Base-by-base conservation (phyloP, 92 coral and sea anemone species). In the Plumapathes pennacea region DNA sequence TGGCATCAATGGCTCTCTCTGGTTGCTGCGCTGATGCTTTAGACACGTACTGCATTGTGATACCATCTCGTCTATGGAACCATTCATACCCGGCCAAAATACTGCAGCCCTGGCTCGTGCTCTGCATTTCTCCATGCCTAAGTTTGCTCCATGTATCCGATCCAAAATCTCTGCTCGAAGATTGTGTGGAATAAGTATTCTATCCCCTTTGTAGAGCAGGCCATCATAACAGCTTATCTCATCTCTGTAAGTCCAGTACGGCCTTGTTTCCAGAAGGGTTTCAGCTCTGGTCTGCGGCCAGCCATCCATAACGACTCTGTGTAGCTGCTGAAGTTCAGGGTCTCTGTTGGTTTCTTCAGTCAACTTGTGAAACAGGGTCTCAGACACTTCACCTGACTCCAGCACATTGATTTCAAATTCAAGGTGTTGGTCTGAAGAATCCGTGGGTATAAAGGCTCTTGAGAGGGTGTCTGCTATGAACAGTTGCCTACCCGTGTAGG, bases 1-100 rank as follows among this genome's bases (percentile, higher is more conserved):
- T n/a, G 57, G 47, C 9, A 68, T 70, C 69, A 70, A 47, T 1
- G 77, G 69, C 69, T 70, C 69, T 71, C 73, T 49, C 46, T 72
- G 62, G 50, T 72, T 61, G 40, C 79, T 72, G 19, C 51, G 62
- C 62, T 60, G 79, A 21, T 25, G 49, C 51, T 72, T 11, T 25
- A 34, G 27, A 72, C 64, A 72, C 4, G 46, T 50, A 22, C 45
- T 50, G 42, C 72, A 72, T 19, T 62, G 15, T 24, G 64, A 72
- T 49, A 72, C 39, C 53, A 61, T 40, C 50, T 61, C 72, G 21
- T 48, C 63, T 27, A 72, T 41, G 28, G 62, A 50, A 41, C 56
- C 52, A 41, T 72, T 62, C 42, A 72, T 62, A 29, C 71, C 64
- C 2, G 55, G 80, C 79, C 79, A 71, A 46, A 62, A 59, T 17